Percentiles rank a stretch among this genome's conserved stretches.
phyloP scores from a whole-genome alignment of 2,113 vertebrate species.

The Helogale parvula region DNA sequence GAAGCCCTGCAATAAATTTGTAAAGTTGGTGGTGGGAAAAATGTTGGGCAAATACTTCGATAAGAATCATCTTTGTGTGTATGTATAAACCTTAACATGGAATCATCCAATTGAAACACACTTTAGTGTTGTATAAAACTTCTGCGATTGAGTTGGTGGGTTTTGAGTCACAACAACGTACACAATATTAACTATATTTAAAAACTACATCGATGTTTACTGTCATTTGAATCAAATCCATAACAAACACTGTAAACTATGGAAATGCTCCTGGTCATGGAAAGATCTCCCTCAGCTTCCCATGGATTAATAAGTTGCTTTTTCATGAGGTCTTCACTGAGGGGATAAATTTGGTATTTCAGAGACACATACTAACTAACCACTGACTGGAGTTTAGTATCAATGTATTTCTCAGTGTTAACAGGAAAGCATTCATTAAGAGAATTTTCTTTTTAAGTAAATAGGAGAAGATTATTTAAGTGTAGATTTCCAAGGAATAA shows the following conservation, averaged over 20 bases:
- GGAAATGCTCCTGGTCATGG: conserved; percentile 58
- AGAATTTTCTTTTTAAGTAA: conserved; percentile 73
- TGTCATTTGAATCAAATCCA: conserved; percentile 44
- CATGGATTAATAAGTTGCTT: conserved; percentile 50
- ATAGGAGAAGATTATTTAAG: conserved; percentile 66
- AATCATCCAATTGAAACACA: neutral
- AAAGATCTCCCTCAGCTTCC: conserved; percentile 50
- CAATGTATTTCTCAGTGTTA: conserved; percentile 52
- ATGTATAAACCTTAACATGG: neutral
- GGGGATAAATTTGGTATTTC: conserved; percentile 26
- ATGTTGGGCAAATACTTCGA: neutral
- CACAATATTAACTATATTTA: neutral
- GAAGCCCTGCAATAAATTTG: neutral
- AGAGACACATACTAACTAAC: neutral
- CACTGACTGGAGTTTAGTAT: neutral
- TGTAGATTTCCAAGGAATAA: conserved; percentile 71
- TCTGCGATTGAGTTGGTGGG: neutral
- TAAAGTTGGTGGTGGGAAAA: neutral
- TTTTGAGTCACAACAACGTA: neutral
- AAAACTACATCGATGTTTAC: conserved; percentile 26
- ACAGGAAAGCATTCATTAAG: conserved; percentile 45
- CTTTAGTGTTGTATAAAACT: neutral
- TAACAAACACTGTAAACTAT: conserved; percentile 63
- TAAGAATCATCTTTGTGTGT: neutral
- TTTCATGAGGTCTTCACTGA: conserved; percentile 6